Base-by-base conservation (phyloP, 1,140 invertebrate genomes). In the Ostrea denselamellosa region DNA sequence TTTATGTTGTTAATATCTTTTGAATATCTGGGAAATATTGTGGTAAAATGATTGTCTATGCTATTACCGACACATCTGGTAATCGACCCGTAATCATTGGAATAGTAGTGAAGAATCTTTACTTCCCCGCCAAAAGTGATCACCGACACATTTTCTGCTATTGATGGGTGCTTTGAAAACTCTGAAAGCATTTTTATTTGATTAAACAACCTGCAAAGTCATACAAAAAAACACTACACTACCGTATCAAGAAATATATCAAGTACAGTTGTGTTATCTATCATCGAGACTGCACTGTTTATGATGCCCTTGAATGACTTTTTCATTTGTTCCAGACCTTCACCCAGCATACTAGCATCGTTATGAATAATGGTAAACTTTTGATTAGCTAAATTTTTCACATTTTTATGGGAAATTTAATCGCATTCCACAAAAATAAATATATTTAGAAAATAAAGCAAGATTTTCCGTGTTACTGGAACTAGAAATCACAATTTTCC, bases 271-370 rank as follows among this genome's bases (percentile, higher is more conserved):
- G 5, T 62, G 56, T 17, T n/a, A 19, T 17, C 19, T 2, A 19
- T 19, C 17, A 19, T 19, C 0, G 17, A n/a, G 4, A 19, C 5
- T 62, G 8, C 19, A 83, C 82, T 44, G 10, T 83, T 25, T 1
- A 83, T 83, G 14, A 83, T 83, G 25, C 25, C 82, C 22, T 54
- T 52, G 14, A 84, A 89, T 83, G 56, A n/a, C 62, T 7, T 19
- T 54, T 34, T 56, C 77, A 34, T 89, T 52, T 71, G 68, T 68
- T 85, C 85, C 85, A 52, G 71, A 58, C 58, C 81, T 53, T 52
- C 53, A 2, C 81, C 85, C 22, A 71, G 53, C 88, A 88, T 89
- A 53, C 88, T 89, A n/a, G 17, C 56, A 17, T 58, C 56, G 17
- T 17, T 17, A 3, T 19, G n/a, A 17, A 0, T 19, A 19, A 2